Evolutionary conservation across 2,888 invertebrate species (phyloP).

Genomic region (Apodemia mormo): DNA sequence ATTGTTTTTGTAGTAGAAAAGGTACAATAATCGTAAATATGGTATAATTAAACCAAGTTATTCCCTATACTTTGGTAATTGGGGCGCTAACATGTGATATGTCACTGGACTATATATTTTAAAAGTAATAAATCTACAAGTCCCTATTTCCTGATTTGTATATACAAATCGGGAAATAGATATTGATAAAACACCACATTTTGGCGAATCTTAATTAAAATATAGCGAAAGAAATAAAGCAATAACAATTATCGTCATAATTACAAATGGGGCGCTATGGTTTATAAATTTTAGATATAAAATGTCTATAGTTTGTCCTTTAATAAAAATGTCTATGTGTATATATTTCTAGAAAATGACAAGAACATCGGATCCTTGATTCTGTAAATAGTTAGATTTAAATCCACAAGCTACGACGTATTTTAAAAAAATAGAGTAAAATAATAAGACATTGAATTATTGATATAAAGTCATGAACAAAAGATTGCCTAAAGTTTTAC

Average conservation of each 20-base stretch:
- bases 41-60: neutral
- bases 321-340: constrained; percentile 4
- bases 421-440: neutral
- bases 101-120: neutral
- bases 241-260: neutral
- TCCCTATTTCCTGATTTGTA: no score
- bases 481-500: no score
- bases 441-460: neutral
- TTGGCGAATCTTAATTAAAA: neutral
- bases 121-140: neutral
- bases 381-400: neutral
- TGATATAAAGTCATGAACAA: neutral
- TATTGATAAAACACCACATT: neutral
- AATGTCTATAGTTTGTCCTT: neutral
- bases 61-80: neutral
- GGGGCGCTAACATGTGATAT: neutral
- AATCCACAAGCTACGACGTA: neutral
- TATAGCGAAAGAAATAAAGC: constrained; percentile 7
- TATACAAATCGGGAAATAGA: neutral
- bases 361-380: constrained; percentile 1
- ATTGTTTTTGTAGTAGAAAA: no score
- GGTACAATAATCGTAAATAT: neutral
- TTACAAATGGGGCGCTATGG: neutral
- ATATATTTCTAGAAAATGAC: constrained; percentile 1
- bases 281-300: neutral